A percentile compares a stretch with the other conserved stretches of the same genome.
These are phyloP conservation scores for Lepisosteus osseus DNA, from an alignment of 2,113 vertebrate genomes.

Conservation along the genomic window DNA sequence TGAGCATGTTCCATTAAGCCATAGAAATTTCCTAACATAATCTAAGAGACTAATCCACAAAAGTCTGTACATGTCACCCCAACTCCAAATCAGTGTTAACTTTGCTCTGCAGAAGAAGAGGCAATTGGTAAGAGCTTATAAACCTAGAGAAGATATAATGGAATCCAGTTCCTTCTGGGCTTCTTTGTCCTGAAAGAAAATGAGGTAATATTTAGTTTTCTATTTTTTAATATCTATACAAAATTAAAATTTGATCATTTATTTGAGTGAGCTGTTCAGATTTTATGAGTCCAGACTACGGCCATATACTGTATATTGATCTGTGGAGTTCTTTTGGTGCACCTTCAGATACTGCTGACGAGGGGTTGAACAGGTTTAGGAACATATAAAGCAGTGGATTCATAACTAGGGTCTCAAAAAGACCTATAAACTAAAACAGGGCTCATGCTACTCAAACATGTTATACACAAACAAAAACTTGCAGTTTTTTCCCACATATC, in stretches of 20 bases:
- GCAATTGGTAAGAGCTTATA: slow-evolving; percentile 35
- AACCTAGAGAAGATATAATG: slow-evolving; percentile 65
- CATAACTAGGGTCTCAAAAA: slow-evolving; percentile 10
- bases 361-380: too few species aligned
- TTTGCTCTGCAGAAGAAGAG: too few species aligned
- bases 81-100: neutral
- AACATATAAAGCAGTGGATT: slow-evolving; percentile 33
- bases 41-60: neutral
- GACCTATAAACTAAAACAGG: neutral
- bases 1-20: too few species aligned
- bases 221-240: slow-evolving; percentile 36
- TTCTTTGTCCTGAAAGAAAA: slow-evolving; percentile 77
- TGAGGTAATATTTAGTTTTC: slow-evolving; percentile 35
- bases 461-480: too few species aligned
- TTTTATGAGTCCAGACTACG: too few species aligned
- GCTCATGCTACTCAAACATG: too few species aligned
- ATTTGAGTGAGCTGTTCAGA: too few species aligned
- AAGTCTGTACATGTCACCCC: neutral
- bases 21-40: neutral
- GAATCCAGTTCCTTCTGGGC: slow-evolving; percentile 78
- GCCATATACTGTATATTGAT: too few species aligned
- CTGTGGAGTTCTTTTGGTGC: too few species aligned
- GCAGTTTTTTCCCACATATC: too few species aligned
- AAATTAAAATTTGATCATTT: too few species aligned
- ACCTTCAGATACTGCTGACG: neutral